Conservation (phyloP, 2,888 invertebrate species). For the Auanema freiburgensis region DNA sequence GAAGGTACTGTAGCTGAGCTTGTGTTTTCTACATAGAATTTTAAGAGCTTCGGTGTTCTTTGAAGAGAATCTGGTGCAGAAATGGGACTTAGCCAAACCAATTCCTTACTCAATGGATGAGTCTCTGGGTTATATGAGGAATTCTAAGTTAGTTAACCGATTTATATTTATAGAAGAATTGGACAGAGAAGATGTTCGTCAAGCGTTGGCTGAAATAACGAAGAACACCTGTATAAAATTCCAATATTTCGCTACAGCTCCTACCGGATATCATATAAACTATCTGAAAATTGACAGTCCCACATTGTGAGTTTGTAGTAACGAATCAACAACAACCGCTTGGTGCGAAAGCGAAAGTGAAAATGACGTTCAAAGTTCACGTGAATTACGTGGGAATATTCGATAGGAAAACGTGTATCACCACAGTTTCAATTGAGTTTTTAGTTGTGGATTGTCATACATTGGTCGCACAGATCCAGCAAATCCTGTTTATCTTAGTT, state of each 20-base stretch:
- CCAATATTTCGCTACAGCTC: slow-evolving; percentile 4
- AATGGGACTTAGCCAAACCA: slow-evolving; percentile 51
- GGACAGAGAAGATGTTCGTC: slow-evolving; percentile 52
- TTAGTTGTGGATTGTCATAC: slow-evolving; percentile 59
- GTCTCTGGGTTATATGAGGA: slow-evolving; percentile 38
- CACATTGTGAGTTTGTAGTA: slow-evolving; percentile 39
- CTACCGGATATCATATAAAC: slow-evolving; percentile 46
- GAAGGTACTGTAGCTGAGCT: background rate
- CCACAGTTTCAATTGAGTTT: slow-evolving; percentile 12
- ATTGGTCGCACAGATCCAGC: slow-evolving; percentile 55
- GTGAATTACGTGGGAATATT: background rate
- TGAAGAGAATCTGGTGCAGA: slow-evolving; percentile 45
- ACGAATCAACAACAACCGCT: background rate
- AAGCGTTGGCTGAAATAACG: slow-evolving; percentile 53
- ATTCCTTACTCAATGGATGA: slow-evolving; percentile 59
- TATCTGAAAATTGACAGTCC: slow-evolving; percentile 53
- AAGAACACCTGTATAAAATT: slow-evolving; percentile 52
- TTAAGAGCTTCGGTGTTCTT: slow-evolving; percentile 47
- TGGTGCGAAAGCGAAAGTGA: background rate
- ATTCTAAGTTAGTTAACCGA: background rate
- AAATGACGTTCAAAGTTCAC: background rate
- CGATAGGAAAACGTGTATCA: background rate
- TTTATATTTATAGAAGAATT: slow-evolving; percentile 17
- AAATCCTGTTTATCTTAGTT: slow-evolving; percentile 59
- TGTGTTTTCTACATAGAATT: background rate